phyloP scores from a whole-genome alignment of 2,888 invertebrate species.

The Pollenia griseotomentosa region DNA sequence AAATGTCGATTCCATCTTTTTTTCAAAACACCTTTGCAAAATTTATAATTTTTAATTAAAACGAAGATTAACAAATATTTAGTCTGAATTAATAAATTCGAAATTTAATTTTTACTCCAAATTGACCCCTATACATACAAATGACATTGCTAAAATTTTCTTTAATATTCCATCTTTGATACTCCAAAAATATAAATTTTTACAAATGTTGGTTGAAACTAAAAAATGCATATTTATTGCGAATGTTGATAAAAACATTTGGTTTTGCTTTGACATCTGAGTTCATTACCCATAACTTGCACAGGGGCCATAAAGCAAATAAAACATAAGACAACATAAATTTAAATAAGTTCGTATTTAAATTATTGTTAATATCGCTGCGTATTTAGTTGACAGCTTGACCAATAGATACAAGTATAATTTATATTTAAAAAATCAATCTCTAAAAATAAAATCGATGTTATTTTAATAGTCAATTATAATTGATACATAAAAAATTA shows the following conservation, averaged over 20 bases:
- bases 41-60: no score
- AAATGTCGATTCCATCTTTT: no score
- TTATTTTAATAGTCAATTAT: no score
- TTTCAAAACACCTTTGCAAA: no score
- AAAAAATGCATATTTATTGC: not conserved
- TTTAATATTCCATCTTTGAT: no score
- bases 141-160: not conserved
- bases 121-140: conserved; percentile 28
- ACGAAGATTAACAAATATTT: no score
- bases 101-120: no score
- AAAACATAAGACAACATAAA: not conserved
- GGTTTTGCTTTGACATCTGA: not conserved
- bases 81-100: no score
- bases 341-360: not conserved
- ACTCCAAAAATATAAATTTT: no score
- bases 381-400: not conserved
- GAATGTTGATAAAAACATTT: not conserved
- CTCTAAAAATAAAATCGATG: no score
- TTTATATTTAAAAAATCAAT: no score
- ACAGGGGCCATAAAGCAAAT: not conserved
- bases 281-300: not conserved
- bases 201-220: not conserved
- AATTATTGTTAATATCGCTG: not conserved
- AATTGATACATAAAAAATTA: no score
- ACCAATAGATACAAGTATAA: not conserved